Evolutionary conservation across 2,113 vertebrate genomes (phyloP).

Genomic region (Tiliqua scincoides): DNA sequence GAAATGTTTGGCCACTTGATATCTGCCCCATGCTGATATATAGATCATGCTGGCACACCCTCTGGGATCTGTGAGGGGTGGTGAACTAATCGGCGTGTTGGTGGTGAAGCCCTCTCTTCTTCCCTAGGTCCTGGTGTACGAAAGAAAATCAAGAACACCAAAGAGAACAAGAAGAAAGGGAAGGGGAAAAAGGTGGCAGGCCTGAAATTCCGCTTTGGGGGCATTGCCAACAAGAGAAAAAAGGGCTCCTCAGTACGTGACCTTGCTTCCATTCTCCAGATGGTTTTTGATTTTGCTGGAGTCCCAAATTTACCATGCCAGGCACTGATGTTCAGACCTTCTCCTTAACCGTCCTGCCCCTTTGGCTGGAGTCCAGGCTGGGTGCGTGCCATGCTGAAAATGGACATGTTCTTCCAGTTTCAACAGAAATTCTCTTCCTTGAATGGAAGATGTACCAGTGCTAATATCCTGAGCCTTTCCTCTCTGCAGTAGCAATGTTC

Average conservation of each 20-base stretch:
- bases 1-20: too few relatives aligned
- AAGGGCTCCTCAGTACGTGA: constrained; percentile 91
- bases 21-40: too few relatives aligned
- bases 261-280: accelerated
- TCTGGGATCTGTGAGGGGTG: not conserved
- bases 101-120: not conserved
- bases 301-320: too few relatives aligned
- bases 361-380: not conserved
- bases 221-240: constrained; percentile 91
- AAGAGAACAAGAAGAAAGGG: constrained; percentile 91
- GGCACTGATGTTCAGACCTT: not conserved
- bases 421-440: not conserved
- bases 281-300: too few relatives aligned
- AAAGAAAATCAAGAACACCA: constrained; percentile 88
- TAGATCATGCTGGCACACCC: too few relatives aligned
- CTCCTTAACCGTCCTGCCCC: not conserved
- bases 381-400: not conserved
- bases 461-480: not conserved
- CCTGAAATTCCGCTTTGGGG: constrained; percentile 89
- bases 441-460: not conserved
- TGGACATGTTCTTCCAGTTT: too few relatives aligned
- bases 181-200: constrained; percentile 87
- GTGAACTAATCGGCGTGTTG: not conserved
- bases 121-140: constrained; percentile 89
- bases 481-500: not conserved